A percentile compares a stretch with the other conserved stretches of the same genome.
phyloP scores from a whole-genome alignment of 2,888 invertebrate genomes.

The Neelides folsomi region DNA sequence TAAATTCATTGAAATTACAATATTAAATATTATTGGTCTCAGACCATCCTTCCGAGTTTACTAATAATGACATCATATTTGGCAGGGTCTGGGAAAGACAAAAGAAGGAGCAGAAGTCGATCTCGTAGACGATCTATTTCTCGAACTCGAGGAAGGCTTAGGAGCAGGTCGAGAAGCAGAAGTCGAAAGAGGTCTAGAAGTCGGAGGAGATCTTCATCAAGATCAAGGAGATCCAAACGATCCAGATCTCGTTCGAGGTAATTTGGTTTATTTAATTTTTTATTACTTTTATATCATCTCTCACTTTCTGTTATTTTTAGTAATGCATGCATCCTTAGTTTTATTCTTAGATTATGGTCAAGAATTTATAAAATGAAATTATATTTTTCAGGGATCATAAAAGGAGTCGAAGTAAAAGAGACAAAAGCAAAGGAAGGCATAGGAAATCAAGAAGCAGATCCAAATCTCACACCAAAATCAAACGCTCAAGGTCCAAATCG shows the following conservation, averaged over 20 bases:
- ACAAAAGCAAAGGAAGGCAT: slow-evolving; percentile 19
- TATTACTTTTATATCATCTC: background rate
- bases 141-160: slow-evolving; percentile 38
- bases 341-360: background rate
- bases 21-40: no score
- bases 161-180: slow-evolving; percentile 38
- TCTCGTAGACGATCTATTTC: slow-evolving; percentile 37
- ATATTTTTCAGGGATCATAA: slow-evolving; percentile 13
- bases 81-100: slow-evolving; percentile 42
- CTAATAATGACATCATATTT: background rate
- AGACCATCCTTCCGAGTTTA: background rate
- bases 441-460: slow-evolving; percentile 12
- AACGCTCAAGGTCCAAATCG: no score
- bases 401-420: slow-evolving; percentile 20
- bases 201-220: slow-evolving; percentile 29
- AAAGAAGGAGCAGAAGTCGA: slow-evolving; percentile 52
- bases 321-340: background rate
- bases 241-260: slow-evolving; percentile 35
- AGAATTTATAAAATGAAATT: background rate
- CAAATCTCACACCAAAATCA: background rate
- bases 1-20: no score
- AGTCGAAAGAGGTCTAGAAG: slow-evolving; percentile 34
- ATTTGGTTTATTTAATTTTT: background rate
- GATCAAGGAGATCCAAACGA: slow-evolving; percentile 37
- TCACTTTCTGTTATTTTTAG: background rate